Conservation (phyloP, 1,140 invertebrate species). For the Homarus americanus region DNA sequence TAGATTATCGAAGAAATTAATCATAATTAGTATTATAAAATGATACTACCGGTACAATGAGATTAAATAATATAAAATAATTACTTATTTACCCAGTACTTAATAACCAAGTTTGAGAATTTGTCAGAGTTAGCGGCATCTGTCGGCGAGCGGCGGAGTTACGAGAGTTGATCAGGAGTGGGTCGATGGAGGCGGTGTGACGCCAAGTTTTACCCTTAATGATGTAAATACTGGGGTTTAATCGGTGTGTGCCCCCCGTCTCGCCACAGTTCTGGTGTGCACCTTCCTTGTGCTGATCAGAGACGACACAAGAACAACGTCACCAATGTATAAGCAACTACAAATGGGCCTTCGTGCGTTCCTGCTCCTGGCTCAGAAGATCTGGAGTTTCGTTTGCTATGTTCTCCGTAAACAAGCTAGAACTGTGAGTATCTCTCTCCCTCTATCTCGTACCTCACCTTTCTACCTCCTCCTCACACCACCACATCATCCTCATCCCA, state of each 20-base stretch:
- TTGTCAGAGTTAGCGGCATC: neutral
- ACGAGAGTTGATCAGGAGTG: neutral
- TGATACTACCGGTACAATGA: too few relatives aligned
- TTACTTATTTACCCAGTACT: conserved; percentile 4
- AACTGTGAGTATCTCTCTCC: conserved; percentile 94
- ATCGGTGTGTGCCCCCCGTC: too few relatives aligned
- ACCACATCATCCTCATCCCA: too few relatives aligned
- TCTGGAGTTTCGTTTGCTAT: conserved; percentile 98
- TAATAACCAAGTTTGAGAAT: conserved; percentile 3
- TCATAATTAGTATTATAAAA: too few relatives aligned
- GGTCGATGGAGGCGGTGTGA: conserved; percentile 27
- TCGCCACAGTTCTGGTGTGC: neutral
- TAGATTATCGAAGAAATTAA: too few relatives aligned
- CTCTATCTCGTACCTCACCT: too few relatives aligned
- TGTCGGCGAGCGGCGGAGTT: neutral
- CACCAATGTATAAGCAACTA: conserved; percentile 94
- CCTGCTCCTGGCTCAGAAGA: conserved; percentile 94
- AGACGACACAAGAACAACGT: conserved; percentile 20
- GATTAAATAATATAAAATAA: too few relatives aligned
- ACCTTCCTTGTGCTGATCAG: conserved; percentile 1
- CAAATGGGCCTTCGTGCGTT: conserved; percentile 98
- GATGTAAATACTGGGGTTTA: conserved; percentile 26
- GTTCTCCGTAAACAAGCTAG: conserved; percentile 96
- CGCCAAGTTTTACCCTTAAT: neutral
- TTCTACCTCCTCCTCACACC: too few relatives aligned